Conservation (phyloP, 2,113 vertebrate genomes). For the Istiophorus platypterus region DNA sequence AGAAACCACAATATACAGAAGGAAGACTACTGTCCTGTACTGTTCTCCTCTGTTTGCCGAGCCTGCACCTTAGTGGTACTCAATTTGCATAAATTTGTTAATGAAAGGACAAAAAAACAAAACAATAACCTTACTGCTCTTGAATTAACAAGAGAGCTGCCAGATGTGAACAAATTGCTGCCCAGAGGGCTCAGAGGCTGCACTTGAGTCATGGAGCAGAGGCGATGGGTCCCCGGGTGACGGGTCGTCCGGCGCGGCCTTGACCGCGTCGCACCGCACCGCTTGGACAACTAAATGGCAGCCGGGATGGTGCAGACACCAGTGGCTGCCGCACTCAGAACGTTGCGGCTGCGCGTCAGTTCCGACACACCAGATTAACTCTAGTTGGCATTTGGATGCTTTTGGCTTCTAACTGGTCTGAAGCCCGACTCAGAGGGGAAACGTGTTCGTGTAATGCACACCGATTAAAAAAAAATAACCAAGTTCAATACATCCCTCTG, state of each 20-base stretch:
- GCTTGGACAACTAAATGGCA: constrained; percentile 1
- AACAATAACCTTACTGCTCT: neutral
- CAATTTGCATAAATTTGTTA: constrained; percentile 15
- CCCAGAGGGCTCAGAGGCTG: neutral
- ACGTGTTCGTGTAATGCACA: neutral
- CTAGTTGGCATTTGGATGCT: neutral
- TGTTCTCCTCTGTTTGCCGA: neutral
- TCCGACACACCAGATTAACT: constrained; percentile 11
- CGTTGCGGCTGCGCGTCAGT: neutral
- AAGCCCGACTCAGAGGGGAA: neutral
- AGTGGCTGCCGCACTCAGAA: too few species aligned
- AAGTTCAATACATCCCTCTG: too few species aligned
- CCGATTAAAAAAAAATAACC: neutral
- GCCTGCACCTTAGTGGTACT: neutral
- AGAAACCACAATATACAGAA: too few species aligned
- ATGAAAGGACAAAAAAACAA: constrained; percentile 10
- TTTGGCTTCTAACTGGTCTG: neutral
- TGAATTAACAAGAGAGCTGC: constrained; percentile 9
- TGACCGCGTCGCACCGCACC: neutral
- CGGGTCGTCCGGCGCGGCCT: too few species aligned
- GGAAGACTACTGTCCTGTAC: neutral
- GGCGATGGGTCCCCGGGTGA: neutral
- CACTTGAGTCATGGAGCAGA: neutral
- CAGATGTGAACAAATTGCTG: constrained; percentile 17
- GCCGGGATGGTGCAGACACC: neutral